phyloP scores from a whole-genome alignment of 1,140 invertebrate genomes.

The Hyles vespertilio region DNA sequence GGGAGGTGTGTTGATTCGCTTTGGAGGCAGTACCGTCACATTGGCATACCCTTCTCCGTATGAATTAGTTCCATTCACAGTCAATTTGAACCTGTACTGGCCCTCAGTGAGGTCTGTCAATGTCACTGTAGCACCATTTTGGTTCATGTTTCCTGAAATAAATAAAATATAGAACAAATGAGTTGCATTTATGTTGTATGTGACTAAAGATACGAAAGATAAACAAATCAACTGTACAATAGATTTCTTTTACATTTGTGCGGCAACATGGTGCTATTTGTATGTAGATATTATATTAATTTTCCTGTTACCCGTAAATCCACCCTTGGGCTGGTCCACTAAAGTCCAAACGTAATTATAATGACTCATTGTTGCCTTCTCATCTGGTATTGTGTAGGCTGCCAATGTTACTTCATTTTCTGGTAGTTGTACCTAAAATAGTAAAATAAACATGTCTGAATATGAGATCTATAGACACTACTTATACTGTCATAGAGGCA shows the following conservation, averaged over 20 bases:
- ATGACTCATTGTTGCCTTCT: slow-evolving; percentile 81
- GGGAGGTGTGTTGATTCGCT: slow-evolving; percentile 89
- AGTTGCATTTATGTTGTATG: no score
- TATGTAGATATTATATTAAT: no score
- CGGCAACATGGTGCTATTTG: no score
- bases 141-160: slow-evolving; percentile 84
- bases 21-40: slow-evolving; percentile 93
- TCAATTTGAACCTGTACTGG: slow-evolving; percentile 91
- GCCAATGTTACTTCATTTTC: slow-evolving; percentile 86
- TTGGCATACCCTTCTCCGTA: slow-evolving; percentile 92
- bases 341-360: slow-evolving; percentile 94
- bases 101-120: slow-evolving; percentile 88
- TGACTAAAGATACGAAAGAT: no score
- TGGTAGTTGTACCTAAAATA: slow-evolving; percentile 78
- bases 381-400: slow-evolving; percentile 87
- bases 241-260: no score
- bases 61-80: slow-evolving; percentile 84
- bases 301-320: slow-evolving; percentile 75
- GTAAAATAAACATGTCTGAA: background rate
- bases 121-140: slow-evolving; percentile 87
- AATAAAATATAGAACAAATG: background rate
- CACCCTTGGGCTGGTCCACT: slow-evolving; percentile 87
- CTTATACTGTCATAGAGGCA: background rate
- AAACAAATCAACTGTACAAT: no score
- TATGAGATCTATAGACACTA: background rate